These are phyloP conservation scores for Caenorhabditis elegans DNA, from an alignment of 1,140 invertebrate genomes.

Conservation along the genomic window DNA sequence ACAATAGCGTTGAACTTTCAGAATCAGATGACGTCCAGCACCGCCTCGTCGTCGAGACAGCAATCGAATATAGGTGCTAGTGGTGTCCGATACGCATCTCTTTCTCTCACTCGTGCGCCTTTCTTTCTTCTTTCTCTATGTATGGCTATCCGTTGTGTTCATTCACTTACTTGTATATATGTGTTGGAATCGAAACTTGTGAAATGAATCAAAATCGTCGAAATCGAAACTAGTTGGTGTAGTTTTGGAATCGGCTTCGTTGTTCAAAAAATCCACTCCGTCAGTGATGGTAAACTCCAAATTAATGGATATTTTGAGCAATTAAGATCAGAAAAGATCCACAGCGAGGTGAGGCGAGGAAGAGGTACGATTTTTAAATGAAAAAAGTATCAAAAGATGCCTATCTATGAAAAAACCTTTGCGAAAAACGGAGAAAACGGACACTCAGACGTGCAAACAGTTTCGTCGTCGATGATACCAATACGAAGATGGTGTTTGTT, in stretches of 20 bases:
- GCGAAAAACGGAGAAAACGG: background rate
- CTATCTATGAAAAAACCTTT: background rate
- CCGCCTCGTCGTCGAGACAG: no score
- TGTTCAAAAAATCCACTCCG: background rate
- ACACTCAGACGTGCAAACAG: background rate
- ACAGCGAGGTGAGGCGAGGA: no score
- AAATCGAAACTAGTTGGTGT: background rate
- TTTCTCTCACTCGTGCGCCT: background rate
- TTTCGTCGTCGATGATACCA: background rate
- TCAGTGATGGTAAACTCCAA: background rate
- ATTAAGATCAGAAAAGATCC: no score
- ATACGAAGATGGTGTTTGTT: background rate
- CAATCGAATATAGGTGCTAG: background rate
- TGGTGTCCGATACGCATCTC: constrained; percentile 28
- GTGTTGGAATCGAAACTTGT: background rate
- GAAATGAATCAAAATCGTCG: background rate
- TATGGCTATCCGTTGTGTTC: background rate
- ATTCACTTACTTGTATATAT: background rate
- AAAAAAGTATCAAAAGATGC: no score
- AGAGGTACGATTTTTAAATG: background rate
- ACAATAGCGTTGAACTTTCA: no score
- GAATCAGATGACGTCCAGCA: no score
- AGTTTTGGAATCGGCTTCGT: background rate
- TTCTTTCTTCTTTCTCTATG: background rate
- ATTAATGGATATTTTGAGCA: no score